These are phyloP conservation scores for Pseudoips prasinana DNA, from an alignment of 2,888 invertebrate species.

Conservation along the genomic window DNA sequence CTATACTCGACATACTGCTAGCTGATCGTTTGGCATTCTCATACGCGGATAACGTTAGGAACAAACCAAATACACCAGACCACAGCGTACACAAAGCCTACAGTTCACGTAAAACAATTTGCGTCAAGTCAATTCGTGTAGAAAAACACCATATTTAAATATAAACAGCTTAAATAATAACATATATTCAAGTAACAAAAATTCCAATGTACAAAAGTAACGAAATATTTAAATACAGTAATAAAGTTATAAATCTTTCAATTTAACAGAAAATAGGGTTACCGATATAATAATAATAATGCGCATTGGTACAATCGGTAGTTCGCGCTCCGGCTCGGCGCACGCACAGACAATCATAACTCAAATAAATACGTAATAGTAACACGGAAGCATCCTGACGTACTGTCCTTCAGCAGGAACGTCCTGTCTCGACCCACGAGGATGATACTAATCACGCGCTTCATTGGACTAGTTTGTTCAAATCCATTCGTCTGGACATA, in stretches of 20 bases:
- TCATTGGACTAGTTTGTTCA: slow-evolving; percentile 80
- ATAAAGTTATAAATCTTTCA: slow-evolving; percentile 66
- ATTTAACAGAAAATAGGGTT: slow-evolving; percentile 69
- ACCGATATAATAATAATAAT: slow-evolving; percentile 48
- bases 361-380: slow-evolving; percentile 66
- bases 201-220: slow-evolving; percentile 80
- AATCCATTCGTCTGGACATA: slow-evolving; percentile 76
- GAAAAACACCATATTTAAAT: slow-evolving; percentile 73
- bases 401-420: slow-evolving; percentile 39
- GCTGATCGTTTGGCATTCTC: slow-evolving; percentile 65
- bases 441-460: slow-evolving; percentile 54
- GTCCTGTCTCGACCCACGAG: slow-evolving; percentile 51
- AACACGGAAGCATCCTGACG: slow-evolving; percentile 51
- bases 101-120: slow-evolving; percentile 67
- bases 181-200: slow-evolving; percentile 75
- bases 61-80: slow-evolving; percentile 73
- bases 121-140: slow-evolving; percentile 71
- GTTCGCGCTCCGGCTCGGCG: slow-evolving; percentile 12
- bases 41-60: slow-evolving; percentile 70
- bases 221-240: slow-evolving; percentile 74
- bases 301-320: slow-evolving; percentile 3
- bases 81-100: slow-evolving; percentile 75
- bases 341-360: slow-evolving; percentile 35
- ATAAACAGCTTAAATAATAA: slow-evolving; percentile 80
- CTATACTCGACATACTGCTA: slow-evolving; percentile 69